Evolutionary conservation across 2,888 invertebrate species (phyloP).

Genomic region (Odontocerum albicorne): DNA sequence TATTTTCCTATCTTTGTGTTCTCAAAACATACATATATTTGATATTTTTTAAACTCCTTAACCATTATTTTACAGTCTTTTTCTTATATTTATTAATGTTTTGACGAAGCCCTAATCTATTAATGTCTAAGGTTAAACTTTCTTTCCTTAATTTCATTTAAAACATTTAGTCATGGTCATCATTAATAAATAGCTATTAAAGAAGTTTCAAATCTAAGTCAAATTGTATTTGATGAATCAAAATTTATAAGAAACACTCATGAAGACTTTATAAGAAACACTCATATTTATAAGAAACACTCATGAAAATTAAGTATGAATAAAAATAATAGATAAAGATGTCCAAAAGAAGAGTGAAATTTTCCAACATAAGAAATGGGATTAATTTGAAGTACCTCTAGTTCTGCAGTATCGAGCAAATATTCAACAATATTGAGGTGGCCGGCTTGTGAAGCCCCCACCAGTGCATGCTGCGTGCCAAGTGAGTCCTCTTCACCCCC

Average conservation of each 20-base stretch:
- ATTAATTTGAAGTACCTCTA: slow-evolving; percentile 65
- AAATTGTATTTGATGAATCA: not conserved
- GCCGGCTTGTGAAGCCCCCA: slow-evolving; percentile 86
- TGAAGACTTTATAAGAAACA: too few species aligned
- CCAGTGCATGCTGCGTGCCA: slow-evolving; percentile 85
- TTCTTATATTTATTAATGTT: too few species aligned
- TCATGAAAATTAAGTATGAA: not conserved
- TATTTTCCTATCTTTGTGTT: too few species aligned
- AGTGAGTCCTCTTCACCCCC: slow-evolving; percentile 59
- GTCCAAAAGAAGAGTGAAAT: not conserved
- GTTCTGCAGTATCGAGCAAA: slow-evolving; percentile 81
- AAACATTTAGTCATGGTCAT: too few species aligned
- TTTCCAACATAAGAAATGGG: too few species aligned
- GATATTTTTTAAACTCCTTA: too few species aligned
- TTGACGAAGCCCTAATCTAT: too few species aligned
- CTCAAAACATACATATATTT: too few species aligned
- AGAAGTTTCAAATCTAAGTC: not conserved
- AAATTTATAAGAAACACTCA: not conserved
- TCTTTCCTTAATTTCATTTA: too few species aligned
- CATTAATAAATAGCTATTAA: not conserved
- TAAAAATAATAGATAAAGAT: not conserved
- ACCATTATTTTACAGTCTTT: too few species aligned
- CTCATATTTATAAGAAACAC: too few species aligned
- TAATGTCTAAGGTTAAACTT: too few species aligned
- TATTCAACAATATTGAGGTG: slow-evolving; percentile 89